These are phyloP conservation scores for Heptranchias perlo DNA, from an alignment of 2,113 vertebrate genomes.

Conservation along the genomic window DNA sequence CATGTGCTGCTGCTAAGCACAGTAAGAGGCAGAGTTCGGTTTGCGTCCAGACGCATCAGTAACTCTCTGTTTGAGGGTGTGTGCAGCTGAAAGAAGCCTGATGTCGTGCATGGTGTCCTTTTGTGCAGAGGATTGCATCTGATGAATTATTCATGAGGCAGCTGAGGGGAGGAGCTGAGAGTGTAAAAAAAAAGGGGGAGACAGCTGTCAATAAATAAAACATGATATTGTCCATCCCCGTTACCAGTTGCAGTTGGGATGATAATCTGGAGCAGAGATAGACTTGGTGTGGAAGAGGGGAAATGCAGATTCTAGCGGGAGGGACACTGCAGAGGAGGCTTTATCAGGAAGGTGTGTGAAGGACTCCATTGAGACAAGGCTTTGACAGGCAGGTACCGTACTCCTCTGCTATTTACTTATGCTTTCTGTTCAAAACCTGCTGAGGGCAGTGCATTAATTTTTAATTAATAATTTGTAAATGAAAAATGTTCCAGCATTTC, in stretches of 20 bases:
- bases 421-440: neutral
- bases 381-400: neutral
- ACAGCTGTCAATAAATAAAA: conserved; percentile 30
- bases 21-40: too few species aligned
- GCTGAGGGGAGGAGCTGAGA: neutral
- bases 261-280: conserved; percentile 22
- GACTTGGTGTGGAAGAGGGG: neutral
- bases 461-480: neutral
- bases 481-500: neutral
- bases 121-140: conserved; percentile 24
- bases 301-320: neutral
- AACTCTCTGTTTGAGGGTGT: neutral
- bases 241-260: neutral
- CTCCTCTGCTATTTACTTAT: neutral
- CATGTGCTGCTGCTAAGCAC: neutral
- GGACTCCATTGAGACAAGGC: neutral
- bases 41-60: neutral
- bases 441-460: neutral
- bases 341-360: neutral
- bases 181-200: neutral
- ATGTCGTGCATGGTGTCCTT: neutral
- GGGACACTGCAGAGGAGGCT: neutral
- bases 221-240: conserved; percentile 4
- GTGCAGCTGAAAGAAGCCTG: neutral
- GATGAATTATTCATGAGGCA: conserved; percentile 19